phyloP scores from a whole-genome alignment of 2,888 invertebrate species.

The Stramonita haemastoma region DNA sequence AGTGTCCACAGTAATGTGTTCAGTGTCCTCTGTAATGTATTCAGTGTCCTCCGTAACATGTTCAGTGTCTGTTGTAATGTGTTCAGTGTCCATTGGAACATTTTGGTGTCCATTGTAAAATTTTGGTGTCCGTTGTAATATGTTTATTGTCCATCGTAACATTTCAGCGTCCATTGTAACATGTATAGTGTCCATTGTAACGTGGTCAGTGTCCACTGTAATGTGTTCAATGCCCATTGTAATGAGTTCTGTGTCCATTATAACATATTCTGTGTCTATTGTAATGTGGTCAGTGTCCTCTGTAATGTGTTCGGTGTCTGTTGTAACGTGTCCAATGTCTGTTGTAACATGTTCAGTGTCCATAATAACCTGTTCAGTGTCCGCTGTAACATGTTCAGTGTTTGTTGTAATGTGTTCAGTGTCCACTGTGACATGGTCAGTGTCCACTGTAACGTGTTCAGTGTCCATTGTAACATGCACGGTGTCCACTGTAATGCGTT shows the following conservation, averaged over 20 bases:
- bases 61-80: background rate
- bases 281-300: no score
- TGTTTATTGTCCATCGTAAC: background rate
- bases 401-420: no score
- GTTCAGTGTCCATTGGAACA: background rate
- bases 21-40: constrained; percentile 67
- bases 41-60: constrained; percentile 43
- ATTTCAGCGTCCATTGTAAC: background rate
- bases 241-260: no score
- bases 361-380: no score
- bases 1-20: background rate
- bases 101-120: background rate
- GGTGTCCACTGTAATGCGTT: no score
- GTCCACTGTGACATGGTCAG: no score
- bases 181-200: background rate
- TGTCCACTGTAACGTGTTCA: background rate
- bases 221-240: no score
- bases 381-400: no score
- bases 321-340: no score
- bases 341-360: no score
- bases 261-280: no score
- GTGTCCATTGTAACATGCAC: background rate
- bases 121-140: background rate
- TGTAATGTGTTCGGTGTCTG: no score
- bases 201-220: background rate